Evolutionary conservation across 2,888 invertebrate species (phyloP).

Genomic region (Cactoblastis cactorum): DNA sequence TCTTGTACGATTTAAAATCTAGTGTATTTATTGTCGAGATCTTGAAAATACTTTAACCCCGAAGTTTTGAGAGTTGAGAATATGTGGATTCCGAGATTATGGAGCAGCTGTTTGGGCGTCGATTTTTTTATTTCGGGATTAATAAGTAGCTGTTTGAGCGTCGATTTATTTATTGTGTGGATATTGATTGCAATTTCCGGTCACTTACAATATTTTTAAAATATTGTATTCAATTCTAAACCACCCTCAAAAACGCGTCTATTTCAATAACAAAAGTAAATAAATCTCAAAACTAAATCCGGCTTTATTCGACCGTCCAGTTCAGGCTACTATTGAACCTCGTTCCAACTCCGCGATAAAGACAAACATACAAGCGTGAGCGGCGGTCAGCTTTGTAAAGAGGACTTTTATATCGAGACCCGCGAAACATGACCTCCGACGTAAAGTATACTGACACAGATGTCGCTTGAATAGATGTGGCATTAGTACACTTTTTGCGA

Average conservation of each 20-base stretch:
- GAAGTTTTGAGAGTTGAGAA: too few species aligned
- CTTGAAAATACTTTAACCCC: too few species aligned
- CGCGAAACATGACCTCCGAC: constrained; percentile 63
- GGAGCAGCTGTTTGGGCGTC: too few species aligned
- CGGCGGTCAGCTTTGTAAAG: constrained; percentile 65
- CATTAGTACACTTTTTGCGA: neutral
- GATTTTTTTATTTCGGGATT: too few species aligned
- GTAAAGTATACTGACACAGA: constrained; percentile 46
- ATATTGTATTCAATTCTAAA: neutral
- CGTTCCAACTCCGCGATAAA: constrained; percentile 23
- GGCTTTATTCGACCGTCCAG: neutral
- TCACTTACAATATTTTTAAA: neutral
- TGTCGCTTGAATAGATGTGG: constrained; percentile 24
- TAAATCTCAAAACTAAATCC: neutral
- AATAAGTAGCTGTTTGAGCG: too few species aligned
- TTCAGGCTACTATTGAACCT: neutral
- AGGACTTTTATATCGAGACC: constrained; percentile 63
- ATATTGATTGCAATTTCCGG: too few species aligned
- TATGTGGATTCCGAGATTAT: too few species aligned
- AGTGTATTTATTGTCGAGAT: too few species aligned
- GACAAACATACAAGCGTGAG: constrained; percentile 51
- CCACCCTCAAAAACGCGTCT: neutral
- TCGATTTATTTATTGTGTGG: too few species aligned
- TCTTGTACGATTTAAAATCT: too few species aligned
- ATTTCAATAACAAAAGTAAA: neutral